These are phyloP conservation scores for Rhynchonycteris naso DNA, from an alignment of 2,797 vertebrate species.

Conservation along the genomic window DNA sequence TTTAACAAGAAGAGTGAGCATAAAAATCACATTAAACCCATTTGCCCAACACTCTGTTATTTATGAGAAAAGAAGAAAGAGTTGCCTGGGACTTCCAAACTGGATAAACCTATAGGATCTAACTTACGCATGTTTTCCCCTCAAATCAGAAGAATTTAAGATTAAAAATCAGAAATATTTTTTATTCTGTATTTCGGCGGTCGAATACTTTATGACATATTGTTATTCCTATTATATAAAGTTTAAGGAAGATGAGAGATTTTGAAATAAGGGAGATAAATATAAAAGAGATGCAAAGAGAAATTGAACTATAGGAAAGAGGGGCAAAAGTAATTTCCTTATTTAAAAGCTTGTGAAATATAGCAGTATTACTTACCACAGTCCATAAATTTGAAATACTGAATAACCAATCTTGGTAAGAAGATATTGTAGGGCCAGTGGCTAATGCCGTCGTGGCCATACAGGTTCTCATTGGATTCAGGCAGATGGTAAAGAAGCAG, in stretches of 20 bases:
- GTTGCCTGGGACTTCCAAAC: neutral
- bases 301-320: neutral
- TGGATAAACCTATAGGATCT: neutral
- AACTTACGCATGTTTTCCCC: neutral
- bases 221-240: neutral
- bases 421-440: neutral
- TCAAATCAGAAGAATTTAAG: neutral
- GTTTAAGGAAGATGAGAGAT: neutral
- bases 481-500: too few species aligned
- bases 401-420: neutral
- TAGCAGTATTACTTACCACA: neutral
- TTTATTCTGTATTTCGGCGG: neutral
- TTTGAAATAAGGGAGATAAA: neutral
- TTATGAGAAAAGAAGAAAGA: neutral
- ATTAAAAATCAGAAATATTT: slow-evolving; percentile 9
- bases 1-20: too few species aligned
- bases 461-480: too few species aligned
- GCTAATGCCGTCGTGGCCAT: too few species aligned
- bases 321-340: neutral
- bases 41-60: neutral
- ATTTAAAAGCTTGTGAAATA: neutral
- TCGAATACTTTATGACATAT: neutral
- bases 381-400: neutral
- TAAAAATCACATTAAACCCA: too few species aligned
- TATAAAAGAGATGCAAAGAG: neutral